Conservation (phyloP, 1,140 invertebrate species). For the Cyclargus thomasi region DNA sequence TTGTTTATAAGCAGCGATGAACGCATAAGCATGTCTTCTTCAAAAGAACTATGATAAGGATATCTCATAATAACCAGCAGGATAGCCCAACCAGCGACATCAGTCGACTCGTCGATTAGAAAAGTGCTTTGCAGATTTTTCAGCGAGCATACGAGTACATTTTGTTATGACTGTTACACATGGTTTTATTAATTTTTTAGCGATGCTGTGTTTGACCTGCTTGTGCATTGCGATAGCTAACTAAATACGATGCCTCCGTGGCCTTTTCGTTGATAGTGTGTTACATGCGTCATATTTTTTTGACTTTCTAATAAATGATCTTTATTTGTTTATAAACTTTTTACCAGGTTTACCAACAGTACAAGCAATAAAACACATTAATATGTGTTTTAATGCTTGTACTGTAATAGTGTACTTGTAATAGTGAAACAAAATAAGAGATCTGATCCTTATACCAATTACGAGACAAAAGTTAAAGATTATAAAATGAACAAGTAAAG, state of each 20-base stretch:
- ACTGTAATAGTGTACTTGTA: too few relatives aligned
- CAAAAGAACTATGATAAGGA: conserved; percentile 27
- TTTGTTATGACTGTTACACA: conserved; percentile 28
- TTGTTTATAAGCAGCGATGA: conserved; percentile 28
- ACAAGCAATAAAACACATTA: too few relatives aligned
- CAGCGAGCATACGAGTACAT: conserved; percentile 33
- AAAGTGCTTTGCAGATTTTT: conserved; percentile 32
- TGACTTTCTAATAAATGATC: too few relatives aligned
- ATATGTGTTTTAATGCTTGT: too few relatives aligned
- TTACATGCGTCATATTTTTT: conserved; percentile 1
- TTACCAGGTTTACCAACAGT: too few relatives aligned
- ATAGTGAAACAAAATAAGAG: too few relatives aligned
- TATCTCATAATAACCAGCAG: conserved; percentile 24
- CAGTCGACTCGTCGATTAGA: conserved; percentile 26
- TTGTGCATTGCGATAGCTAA: conserved; percentile 34
- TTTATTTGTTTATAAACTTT: too few relatives aligned
- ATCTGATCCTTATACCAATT: too few relatives aligned
- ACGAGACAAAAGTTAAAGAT: too few relatives aligned
- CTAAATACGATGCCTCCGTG: conserved; percentile 32
- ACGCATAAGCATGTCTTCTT: conserved; percentile 30
- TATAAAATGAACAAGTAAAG: too few relatives aligned
- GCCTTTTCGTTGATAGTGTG: conserved; percentile 26
- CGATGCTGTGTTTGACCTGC: conserved; percentile 24
- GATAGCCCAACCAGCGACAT: conserved; percentile 22
- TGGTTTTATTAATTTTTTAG: conserved; percentile 29